These are phyloP conservation scores for Argyresthia goedartella DNA, from an alignment of 2,888 invertebrate species.

Conservation along the genomic window DNA sequence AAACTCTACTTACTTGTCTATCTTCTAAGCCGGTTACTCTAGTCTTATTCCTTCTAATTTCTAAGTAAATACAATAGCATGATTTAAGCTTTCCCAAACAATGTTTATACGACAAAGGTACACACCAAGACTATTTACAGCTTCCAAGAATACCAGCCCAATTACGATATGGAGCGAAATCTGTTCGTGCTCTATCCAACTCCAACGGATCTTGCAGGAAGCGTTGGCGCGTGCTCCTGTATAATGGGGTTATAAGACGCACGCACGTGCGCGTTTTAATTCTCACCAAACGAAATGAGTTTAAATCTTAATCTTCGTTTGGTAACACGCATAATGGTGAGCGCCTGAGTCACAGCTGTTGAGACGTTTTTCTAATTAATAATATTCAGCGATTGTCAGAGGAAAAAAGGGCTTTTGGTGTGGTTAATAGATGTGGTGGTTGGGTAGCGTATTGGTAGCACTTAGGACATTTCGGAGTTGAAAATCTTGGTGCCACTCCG, in stretches of 20 bases:
- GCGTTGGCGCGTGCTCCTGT: constrained; percentile 13
- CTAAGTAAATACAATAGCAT: too few species aligned
- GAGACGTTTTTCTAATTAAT: neutral
- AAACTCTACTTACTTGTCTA: too few species aligned
- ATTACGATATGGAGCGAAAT: constrained; percentile 17
- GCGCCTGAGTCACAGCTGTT: constrained; percentile 15
- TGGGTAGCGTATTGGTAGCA: too few species aligned
- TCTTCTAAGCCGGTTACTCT: too few species aligned
- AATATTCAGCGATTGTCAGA: neutral
- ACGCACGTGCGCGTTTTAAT: constrained; percentile 15
- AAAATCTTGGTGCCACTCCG: neutral
- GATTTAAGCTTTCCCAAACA: too few species aligned
- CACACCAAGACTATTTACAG: neutral
- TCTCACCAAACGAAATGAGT: constrained; percentile 11
- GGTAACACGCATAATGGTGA: constrained; percentile 21
- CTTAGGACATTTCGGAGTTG: neutral
- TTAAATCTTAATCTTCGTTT: constrained; percentile 20
- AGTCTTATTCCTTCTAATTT: too few species aligned
- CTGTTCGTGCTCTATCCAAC: constrained; percentile 41
- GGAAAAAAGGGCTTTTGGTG: neutral
- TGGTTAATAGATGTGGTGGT: neutral
- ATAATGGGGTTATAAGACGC: constrained; percentile 9
- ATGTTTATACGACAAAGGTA: too few species aligned
- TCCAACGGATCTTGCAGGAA: constrained; percentile 25
- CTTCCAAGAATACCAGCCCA: constrained; percentile 35